Evolutionary conservation across 2,797 vertebrate genomes (phyloP).

Genomic region (Erethizon dorsatum): DNA sequence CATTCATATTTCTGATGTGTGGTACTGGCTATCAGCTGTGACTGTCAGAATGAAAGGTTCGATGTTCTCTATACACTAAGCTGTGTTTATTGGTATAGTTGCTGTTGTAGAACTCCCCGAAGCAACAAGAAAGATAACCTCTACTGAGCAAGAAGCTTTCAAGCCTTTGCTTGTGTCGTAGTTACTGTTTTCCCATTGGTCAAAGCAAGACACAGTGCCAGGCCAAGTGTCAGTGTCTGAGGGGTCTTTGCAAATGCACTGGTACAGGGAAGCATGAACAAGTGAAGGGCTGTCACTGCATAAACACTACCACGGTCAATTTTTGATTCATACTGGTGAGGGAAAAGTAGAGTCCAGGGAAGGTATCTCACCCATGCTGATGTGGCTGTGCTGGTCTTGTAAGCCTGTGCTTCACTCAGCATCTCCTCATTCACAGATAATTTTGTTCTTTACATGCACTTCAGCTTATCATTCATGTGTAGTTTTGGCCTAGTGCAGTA

Average conservation of each 20-base stretch:
- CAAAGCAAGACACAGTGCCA: not conserved
- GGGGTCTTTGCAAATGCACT: not conserved
- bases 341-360: not conserved
- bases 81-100: not conserved
- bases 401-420: not conserved
- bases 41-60: not conserved
- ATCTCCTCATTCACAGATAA: not conserved
- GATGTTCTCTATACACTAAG: not conserved
- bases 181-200: not conserved
- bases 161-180: not conserved
- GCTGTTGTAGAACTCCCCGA: not conserved
- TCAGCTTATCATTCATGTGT: not conserved
- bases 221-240: not conserved
- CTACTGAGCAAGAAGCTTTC: not conserved
- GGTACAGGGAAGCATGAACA: not conserved
- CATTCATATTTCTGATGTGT: not conserved
- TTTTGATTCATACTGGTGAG: not conserved
- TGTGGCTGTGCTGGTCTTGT: accelerated
- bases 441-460: not conserved
- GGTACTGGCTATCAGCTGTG: not conserved
- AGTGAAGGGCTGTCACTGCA: not conserved
- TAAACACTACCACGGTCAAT: not conserved
- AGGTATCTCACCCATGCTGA: accelerated
- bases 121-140: not conserved
- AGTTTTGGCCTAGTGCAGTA: not conserved